Base-by-base conservation (phyloP, 53 echinoderm and acorn worm genomes). In the Stichopus horrens region DNA sequence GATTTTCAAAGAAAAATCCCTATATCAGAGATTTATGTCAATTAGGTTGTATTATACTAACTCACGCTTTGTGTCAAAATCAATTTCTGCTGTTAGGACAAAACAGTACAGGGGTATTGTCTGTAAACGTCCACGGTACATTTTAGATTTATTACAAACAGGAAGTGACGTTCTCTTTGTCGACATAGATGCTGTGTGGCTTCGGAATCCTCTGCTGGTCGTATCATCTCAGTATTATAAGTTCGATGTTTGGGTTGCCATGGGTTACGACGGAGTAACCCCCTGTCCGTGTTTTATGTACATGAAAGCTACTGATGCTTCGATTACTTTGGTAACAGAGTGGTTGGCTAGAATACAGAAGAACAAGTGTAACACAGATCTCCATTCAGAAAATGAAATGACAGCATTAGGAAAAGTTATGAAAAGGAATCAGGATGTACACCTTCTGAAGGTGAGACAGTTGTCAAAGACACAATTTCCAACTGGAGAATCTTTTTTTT, bases 151-250 rank as follows among this genome's bases (percentile, higher is more conserved):
- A 7, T 87, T 90, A 84, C 54, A 67, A 5, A 14, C 80, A 7
- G 91, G 87, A 7, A 53, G 57, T 68, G 81, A 80, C 57, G 87
- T 90, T 57, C 87, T 90, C 8, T 90, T 90, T 53, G 91, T 87
- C n/a, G 91, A 90, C 63, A 79, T 87, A 55, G 91, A 90, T 22
- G 91, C 91, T 57, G 91, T 90, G 5, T 90, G 91, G 91, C 55
- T 90, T 57, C 77, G 57, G 14, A 87, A 90, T 53, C 91, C 91
- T 1, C 23, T 81, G 8, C 71, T 79, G n/a, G 66, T 87, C 5
- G 87, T 87, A 5, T 55, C 91, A 20, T 57, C 55, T 1, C 54
- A 22, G 11, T 80, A 79, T 73, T 23, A 55, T 16, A 79, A 66
- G 53, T 87, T 86, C 22, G 91, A 90, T n/a, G 54, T 87, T 5